Evolutionary conservation across 2,888 invertebrate genomes (phyloP).

Genomic region (Tricholauxania praeusta): DNA sequence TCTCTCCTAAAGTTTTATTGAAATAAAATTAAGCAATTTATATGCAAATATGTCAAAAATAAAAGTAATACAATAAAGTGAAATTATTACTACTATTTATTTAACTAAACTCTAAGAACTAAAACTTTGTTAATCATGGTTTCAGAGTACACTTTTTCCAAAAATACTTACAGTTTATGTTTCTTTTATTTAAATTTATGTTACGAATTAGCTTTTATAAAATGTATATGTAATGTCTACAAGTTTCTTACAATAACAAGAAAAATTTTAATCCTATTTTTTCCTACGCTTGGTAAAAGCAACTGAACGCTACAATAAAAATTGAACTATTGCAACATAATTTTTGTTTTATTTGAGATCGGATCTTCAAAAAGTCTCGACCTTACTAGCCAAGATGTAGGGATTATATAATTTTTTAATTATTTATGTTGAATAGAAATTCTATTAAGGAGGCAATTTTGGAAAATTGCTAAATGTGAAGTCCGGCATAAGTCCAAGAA

Average conservation of each 20-base stretch:
- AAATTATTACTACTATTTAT: neutral
- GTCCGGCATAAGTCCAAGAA: too few species aligned
- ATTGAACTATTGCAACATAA: neutral
- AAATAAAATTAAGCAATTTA: constrained; percentile 27
- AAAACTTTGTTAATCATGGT: constrained; percentile 27
- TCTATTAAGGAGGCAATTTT: too few species aligned
- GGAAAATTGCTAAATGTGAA: too few species aligned
- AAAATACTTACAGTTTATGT: neutral
- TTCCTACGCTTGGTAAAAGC: constrained; percentile 26
- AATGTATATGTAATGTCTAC: too few species aligned
- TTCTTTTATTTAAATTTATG: too few species aligned
- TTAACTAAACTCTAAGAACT: neutral
- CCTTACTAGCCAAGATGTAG: too few species aligned
- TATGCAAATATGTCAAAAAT: neutral
- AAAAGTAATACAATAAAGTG: neutral
- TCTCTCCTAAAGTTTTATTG: constrained; percentile 23
- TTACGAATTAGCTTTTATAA: too few species aligned
- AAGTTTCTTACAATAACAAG: neutral
- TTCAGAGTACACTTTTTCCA: constrained; percentile 18
- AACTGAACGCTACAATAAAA: constrained; percentile 32
- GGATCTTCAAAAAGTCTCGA: too few species aligned
- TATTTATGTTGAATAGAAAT: too few species aligned
- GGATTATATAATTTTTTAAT: too few species aligned
- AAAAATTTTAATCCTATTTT: constrained; percentile 10
- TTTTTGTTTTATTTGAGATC: too few species aligned